Percentiles rank a stretch among this genome's conserved stretches.
These are phyloP conservation scores for Tillus elongatus DNA, from an alignment of 2,888 invertebrate species.

Conservation along the genomic window DNA sequence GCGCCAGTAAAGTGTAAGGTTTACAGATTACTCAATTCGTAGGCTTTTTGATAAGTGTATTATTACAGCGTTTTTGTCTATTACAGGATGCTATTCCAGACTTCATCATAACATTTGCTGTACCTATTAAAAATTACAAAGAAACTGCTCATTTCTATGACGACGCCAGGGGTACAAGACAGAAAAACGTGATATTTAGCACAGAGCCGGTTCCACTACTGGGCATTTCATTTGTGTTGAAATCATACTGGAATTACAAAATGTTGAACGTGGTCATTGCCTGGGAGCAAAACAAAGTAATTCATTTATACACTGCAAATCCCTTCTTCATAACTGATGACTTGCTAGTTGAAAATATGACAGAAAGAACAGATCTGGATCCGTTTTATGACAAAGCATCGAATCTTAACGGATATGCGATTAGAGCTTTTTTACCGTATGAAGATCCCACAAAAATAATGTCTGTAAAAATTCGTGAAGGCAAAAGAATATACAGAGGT, in stretches of 20 bases:
- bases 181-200: neutral
- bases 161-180: neutral
- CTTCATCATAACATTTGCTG: neutral
- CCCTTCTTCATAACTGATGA: neutral
- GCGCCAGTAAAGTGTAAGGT: no score
- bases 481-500: neutral
- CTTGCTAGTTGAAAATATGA: neutral
- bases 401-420: neutral
- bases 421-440: neutral
- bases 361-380: neutral
- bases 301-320: neutral
- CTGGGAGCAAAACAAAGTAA: neutral
- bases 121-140: neutral
- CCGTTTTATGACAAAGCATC: neutral
- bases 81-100: no score
- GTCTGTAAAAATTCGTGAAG: neutral
- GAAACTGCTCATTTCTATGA: neutral
- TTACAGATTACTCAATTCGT: no score
- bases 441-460: neutral
- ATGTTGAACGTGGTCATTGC: neutral
- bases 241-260: neutral
- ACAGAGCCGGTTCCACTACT: neutral
- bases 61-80: no score
- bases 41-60: no score
- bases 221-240: neutral